Evolutionary conservation across 2,888 invertebrate species (phyloP).

Genomic region (Philhelius pedissequus): DNA sequence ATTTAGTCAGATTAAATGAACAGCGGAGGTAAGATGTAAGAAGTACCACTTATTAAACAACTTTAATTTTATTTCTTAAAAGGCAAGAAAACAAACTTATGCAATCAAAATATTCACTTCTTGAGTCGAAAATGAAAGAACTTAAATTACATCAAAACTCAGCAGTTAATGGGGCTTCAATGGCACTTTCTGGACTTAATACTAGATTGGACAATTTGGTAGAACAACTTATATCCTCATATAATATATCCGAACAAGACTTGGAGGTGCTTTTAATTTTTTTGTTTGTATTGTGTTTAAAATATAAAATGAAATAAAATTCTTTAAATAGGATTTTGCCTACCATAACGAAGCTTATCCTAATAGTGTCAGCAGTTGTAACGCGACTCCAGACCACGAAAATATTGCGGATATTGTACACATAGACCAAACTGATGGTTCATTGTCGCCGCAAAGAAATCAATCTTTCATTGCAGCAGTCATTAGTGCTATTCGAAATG

Average conservation of each 20-base stretch:
- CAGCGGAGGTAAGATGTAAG: conserved; percentile 82
- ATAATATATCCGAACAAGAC: conserved; percentile 87
- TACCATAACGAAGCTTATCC: conserved; percentile 89
- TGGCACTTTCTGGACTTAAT: conserved; percentile 85
- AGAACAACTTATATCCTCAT: conserved; percentile 86
- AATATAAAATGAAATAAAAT: not conserved
- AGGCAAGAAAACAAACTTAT: conserved; percentile 85
- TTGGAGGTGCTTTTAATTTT: conserved; percentile 81
- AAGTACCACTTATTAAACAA: not conserved
- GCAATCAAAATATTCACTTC: conserved; percentile 83
- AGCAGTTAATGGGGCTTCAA: conserved; percentile 84
- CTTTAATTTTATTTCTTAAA: conserved; percentile 44
- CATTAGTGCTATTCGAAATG: conserved; percentile 85
- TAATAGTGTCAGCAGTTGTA: conserved; percentile 85
- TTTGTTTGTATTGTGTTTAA: not conserved
- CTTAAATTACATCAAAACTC: conserved; percentile 85
- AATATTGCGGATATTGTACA: conserved; percentile 41
- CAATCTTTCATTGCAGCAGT: conserved; percentile 86
- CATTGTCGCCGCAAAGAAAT: conserved; percentile 83
- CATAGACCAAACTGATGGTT: conserved; percentile 75
- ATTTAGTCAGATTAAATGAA: conserved; percentile 88
- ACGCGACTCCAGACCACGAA: conserved; percentile 81
- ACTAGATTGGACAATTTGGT: conserved; percentile 85
- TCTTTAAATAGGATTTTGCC: conserved; percentile 83
- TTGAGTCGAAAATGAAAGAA: conserved; percentile 84